Evolutionary conservation across 1,140 invertebrate genomes (phyloP), one percentile per base, ranked within the genome.

Genomic region (Drosophila lacteicornis): DNA sequence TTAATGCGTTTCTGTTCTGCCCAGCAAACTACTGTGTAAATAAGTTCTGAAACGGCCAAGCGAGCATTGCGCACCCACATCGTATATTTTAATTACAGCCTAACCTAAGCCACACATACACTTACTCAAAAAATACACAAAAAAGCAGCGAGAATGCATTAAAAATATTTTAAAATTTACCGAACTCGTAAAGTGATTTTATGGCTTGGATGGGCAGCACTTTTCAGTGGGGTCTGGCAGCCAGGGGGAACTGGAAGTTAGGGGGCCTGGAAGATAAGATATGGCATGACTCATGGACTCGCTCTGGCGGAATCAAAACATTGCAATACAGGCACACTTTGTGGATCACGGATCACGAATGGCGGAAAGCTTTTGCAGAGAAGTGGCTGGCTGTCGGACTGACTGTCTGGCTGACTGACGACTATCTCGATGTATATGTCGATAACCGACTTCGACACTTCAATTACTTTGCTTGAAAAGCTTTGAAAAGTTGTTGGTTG

Each of bases 61-160:
- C 80, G 80, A 84, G 70, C 67, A 77, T 59, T 77, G 69, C 81
- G 76, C 69, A 81, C 56, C 69, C 61, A 76, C 46, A 75, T 25
- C 40, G 57, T 74, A 80, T 88, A 81, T 88, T 79, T 87, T 84
- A 87, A 87, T 78, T 88, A 84, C 62, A 62, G 55, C 62, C 66
- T 90, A 88, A 90, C 69, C 84, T 88, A 90, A 88, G 85, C 78
- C 80, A 81, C 73, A 73, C 36, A 62, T 74, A 85, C 60, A 67
- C 74, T 43, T 58, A 60, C 42, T 79, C 51, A 61, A 61, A 46
- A 40, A 43, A 17, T 73, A 76, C 36, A 63, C 43, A 47, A 36
- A 51, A 71, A 71, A 43, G 22, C 22, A 62, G 49, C 67, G 42
- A 74, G 43, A 73, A 67, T 58, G 74, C 74, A 77, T 77, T 77